phyloP scores from a whole-genome alignment of 2,113 vertebrate genomes.

The Pterophyllum scalare region DNA sequence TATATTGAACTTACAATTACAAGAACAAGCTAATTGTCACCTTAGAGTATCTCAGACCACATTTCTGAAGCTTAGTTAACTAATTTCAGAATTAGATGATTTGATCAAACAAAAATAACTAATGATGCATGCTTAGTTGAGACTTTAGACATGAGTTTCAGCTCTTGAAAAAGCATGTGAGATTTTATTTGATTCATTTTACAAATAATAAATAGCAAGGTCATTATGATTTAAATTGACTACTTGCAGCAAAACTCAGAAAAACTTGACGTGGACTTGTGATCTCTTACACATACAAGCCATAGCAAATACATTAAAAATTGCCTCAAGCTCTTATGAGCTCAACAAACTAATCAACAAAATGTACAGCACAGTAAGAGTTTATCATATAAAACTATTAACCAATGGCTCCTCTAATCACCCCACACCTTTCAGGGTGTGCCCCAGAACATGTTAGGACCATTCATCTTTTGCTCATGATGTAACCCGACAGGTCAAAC shows the following conservation, averaged over 20 bases:
- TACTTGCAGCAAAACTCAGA: background rate
- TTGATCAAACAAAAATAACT: slow-evolving; percentile 4
- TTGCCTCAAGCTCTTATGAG: background rate
- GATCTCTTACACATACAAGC: background rate
- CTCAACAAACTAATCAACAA: background rate
- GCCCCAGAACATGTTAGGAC: background rate
- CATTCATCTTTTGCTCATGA: slow-evolving; percentile 8
- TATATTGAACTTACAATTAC: background rate
- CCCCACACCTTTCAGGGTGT: slow-evolving; percentile 14
- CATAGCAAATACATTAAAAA: background rate
- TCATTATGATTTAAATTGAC: background rate
- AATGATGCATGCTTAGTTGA: background rate
- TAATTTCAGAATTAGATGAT: background rate
- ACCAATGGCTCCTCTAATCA: background rate
- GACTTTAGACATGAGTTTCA: background rate
- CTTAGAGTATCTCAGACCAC: background rate
- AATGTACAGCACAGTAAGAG: too few species aligned
- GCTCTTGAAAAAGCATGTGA: background rate
- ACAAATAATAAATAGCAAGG: background rate
- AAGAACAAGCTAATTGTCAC: background rate
- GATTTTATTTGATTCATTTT: background rate
- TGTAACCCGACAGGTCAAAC: slow-evolving; percentile 73
- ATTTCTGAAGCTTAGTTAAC: background rate
- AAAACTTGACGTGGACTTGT: background rate
- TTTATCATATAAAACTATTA: background rate